phyloP scores from a whole-genome alignment of 2,888 invertebrate species.

The Bombylius discolor region DNA sequence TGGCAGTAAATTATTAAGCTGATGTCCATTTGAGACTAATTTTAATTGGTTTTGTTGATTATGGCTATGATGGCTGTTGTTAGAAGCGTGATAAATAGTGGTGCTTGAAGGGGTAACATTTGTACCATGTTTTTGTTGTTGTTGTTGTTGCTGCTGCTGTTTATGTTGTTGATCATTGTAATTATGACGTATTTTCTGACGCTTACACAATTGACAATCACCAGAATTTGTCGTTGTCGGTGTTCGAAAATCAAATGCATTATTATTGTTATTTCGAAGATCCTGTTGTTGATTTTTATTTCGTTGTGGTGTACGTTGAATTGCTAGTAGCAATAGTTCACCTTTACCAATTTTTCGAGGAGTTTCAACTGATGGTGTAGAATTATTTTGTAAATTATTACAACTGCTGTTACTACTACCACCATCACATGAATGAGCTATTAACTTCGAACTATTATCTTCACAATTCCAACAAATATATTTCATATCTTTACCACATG shows the following conservation, averaged over 20 bases:
- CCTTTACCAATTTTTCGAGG: slow-evolving; percentile 38
- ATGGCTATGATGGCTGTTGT: too few species aligned
- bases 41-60: too few species aligned
- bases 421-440: neutral
- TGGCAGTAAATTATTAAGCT: too few species aligned
- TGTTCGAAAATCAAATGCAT: slow-evolving; percentile 11
- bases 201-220: slow-evolving; percentile 35
- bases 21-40: neutral
- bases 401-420: neutral
- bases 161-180: slow-evolving; percentile 11
- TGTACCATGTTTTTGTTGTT: neutral
- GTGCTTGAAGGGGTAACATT: too few species aligned
- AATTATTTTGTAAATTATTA: neutral
- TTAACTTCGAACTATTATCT: neutral
- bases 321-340: slow-evolving; percentile 43
- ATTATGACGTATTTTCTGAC: slow-evolving; percentile 35
- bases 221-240: slow-evolving; percentile 9
- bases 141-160: neutral
- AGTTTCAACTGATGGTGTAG: neutral
- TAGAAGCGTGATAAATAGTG: too few species aligned
- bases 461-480: slow-evolving; percentile 30
- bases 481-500: slow-evolving; percentile 33
- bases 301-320: slow-evolving; percentile 39
- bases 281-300: slow-evolving; percentile 28
- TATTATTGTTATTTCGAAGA: slow-evolving; percentile 30